Evolutionary conservation across 2,888 invertebrate species (phyloP).

Genomic region (Hartigia nigra): DNA sequence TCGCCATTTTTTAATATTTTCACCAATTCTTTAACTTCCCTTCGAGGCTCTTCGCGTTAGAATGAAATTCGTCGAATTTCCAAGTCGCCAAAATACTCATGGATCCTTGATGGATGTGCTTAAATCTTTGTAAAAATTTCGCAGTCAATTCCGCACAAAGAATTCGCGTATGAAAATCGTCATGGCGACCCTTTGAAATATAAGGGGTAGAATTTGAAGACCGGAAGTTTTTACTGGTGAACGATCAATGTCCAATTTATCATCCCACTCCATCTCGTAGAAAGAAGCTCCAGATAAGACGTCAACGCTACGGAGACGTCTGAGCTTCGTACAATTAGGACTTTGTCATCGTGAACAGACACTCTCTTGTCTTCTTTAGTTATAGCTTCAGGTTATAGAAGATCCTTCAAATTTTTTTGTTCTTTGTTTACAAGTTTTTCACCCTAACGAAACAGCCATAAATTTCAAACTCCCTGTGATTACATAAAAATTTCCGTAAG

Average conservation of each 20-base stretch:
- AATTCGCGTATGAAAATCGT: background rate
- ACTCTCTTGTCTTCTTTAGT: background rate
- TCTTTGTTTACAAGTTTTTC: background rate
- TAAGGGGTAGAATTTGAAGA: background rate
- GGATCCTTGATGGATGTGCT: background rate
- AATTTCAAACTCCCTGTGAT: background rate
- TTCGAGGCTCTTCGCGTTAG: background rate
- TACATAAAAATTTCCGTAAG: background rate
- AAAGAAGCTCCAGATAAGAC: background rate
- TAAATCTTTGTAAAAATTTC: background rate
- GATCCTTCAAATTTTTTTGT: background rate
- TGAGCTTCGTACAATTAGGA: background rate
- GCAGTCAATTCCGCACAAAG: background rate
- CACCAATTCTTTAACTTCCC: background rate
- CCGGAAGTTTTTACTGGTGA: background rate
- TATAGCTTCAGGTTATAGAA: no score
- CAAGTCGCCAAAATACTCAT: background rate
- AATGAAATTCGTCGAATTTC: background rate
- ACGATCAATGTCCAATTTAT: background rate
- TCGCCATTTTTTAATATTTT: background rate
- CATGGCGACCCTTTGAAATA: background rate
- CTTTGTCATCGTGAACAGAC: background rate
- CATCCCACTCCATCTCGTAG: background rate
- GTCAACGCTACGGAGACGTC: background rate
- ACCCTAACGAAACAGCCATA: background rate